Conservation (phyloP, 2,113 vertebrate species). For the Psophia crepitans region DNA sequence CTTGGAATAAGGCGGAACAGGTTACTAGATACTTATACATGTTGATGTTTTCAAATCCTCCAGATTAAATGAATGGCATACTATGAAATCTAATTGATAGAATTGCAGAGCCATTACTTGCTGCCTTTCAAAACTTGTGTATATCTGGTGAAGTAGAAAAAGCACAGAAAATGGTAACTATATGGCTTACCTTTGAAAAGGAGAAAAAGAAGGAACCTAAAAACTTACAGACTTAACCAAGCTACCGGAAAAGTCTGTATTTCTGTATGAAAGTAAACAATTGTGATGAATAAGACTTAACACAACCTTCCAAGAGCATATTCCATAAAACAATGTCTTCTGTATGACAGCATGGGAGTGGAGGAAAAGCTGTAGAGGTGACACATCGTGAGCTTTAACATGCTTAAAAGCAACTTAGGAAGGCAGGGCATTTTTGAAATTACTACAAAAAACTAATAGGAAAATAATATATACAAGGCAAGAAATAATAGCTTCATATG, state of each 20-base stretch:
- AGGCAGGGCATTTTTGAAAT: neutral
- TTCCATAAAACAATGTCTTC: neutral
- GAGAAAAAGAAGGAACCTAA: neutral
- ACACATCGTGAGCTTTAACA: neutral
- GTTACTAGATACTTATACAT: neutral
- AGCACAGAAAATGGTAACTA: neutral
- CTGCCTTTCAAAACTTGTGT: neutral
- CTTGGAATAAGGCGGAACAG: neutral
- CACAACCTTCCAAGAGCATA: neutral
- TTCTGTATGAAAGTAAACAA: neutral
- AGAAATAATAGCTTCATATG: neutral
- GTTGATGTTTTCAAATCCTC: neutral
- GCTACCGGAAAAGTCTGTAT: neutral
- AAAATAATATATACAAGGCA: neutral
- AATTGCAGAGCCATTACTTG: neutral
- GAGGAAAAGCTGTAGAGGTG: neutral
- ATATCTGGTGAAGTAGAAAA: neutral
- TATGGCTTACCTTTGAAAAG: neutral
- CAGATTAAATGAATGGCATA: neutral
- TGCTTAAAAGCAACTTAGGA: neutral
- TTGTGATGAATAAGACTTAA: neutral
- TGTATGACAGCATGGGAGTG: neutral
- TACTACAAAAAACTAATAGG: neutral
- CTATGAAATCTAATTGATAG: neutral
- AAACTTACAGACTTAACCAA: neutral